Percentiles rank a stretch among this genome's conserved stretches.
Evolutionary conservation across 2,797 vertebrate genomes (phyloP).

Genomic region (Rousettus madagascariensis): DNA sequence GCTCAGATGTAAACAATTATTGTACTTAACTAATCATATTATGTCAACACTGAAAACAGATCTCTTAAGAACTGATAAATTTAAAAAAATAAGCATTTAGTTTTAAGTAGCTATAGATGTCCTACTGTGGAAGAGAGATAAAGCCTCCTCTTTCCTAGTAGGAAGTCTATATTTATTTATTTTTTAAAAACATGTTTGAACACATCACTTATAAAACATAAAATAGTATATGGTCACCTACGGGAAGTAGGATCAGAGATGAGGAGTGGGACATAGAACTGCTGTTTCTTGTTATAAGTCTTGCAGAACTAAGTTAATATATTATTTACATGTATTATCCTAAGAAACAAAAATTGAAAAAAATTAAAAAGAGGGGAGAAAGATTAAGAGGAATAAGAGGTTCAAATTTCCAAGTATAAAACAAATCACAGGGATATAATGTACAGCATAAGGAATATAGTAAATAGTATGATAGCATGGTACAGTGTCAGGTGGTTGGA

Average conservation of each 20-base stretch:
- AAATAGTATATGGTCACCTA: neutral
- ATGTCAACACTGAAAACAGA: conserved; percentile 27
- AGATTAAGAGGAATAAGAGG: too few relatives aligned
- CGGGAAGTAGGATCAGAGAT: conserved; percentile 20
- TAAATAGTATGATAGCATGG: too few relatives aligned
- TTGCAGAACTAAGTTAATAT: neutral
- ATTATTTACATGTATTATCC: conserved; percentile 4
- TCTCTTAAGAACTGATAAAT: neutral
- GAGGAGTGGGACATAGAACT: neutral
- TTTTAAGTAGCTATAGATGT: neutral
- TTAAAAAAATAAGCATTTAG: too few relatives aligned
- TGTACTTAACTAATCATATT: neutral
- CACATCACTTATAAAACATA: conserved; percentile 32
- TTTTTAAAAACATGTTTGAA: neutral
- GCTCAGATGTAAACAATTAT: neutral
- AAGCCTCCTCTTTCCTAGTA: neutral
- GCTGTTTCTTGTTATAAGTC: neutral
- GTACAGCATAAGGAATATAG: too few relatives aligned
- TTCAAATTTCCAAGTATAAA: too few relatives aligned
- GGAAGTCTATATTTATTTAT: neutral
- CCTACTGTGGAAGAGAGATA: neutral
- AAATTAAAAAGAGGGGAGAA: too few relatives aligned
- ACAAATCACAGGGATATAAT: too few relatives aligned
- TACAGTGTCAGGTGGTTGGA: too few relatives aligned
- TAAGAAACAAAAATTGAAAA: neutral